phyloP scores from a whole-genome alignment of 1,140 invertebrate species.

The Orchesella cincta region DNA sequence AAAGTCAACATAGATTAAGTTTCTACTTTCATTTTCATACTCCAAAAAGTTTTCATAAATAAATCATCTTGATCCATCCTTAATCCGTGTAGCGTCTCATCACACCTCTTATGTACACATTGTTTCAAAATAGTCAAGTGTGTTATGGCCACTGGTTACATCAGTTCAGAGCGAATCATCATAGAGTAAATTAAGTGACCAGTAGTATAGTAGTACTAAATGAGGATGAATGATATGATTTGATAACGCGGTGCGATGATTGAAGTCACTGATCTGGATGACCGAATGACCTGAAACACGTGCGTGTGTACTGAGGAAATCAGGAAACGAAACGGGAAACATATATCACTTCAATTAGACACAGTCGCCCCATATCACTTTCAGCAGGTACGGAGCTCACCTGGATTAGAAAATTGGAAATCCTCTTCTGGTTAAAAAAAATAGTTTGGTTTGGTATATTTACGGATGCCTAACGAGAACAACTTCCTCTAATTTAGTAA shows the following conservation, averaged over 20 bases:
- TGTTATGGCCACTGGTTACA: background rate
- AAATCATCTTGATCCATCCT: too few species aligned
- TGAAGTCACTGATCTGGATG: background rate
- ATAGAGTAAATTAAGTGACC: background rate
- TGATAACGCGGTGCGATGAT: background rate
- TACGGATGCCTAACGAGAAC: background rate
- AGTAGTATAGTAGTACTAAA: background rate
- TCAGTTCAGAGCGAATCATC: background rate
- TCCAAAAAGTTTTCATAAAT: too few species aligned
- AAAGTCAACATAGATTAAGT: too few species aligned
- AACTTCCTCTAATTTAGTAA: too few species aligned
- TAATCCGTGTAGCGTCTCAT: too few species aligned
- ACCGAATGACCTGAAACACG: slow-evolving; percentile 14
- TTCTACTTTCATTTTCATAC: too few species aligned
- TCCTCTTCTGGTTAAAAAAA: background rate
- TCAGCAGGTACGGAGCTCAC: background rate
- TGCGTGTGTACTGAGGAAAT: background rate
- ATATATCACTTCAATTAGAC: background rate
- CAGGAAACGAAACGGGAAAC: background rate
- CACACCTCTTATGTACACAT: background rate
- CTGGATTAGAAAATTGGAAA: background rate
- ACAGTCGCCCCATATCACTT: background rate
- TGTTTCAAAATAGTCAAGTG: background rate
- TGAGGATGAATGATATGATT: background rate
- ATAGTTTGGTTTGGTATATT: background rate